These are phyloP conservation scores for Blastobasis adustella DNA, from an alignment of 2,888 invertebrate species.

Conservation along the genomic window DNA sequence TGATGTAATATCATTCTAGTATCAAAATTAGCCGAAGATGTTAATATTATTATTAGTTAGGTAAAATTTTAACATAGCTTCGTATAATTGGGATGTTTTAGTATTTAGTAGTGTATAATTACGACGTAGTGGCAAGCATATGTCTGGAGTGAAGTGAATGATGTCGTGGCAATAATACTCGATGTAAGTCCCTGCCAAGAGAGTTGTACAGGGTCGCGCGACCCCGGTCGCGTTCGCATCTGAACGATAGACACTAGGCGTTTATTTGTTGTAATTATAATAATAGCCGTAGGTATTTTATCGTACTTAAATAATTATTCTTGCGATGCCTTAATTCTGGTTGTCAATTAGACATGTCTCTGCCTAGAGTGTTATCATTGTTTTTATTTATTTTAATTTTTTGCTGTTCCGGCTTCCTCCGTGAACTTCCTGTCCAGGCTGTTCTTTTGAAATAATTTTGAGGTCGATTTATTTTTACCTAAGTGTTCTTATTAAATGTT, in stretches of 20 bases:
- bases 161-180: conserved; percentile 73
- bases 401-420: conserved; percentile 74
- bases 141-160: conserved; percentile 57
- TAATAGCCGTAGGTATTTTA: conserved; percentile 75
- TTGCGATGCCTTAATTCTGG: conserved; percentile 77
- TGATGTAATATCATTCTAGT: conserved; percentile 75
- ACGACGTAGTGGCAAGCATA: conserved; percentile 60
- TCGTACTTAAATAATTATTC: conserved; percentile 76
- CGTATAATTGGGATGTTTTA: conserved; percentile 75
- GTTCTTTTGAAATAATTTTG: conserved; percentile 76
- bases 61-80: conserved; percentile 74
- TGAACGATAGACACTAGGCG: conserved; percentile 60
- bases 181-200: conserved; percentile 57
- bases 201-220: conserved; percentile 34
- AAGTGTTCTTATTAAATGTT: conserved; percentile 78
- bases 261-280: conserved; percentile 74
- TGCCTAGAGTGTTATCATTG: conserved; percentile 74
- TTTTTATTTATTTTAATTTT: conserved; percentile 69
- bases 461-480: conserved; percentile 77
- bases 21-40: conserved; percentile 77
- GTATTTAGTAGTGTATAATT: conserved; percentile 68
- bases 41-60: conserved; percentile 74
- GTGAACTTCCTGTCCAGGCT: conserved; percentile 76
- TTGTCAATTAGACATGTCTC: conserved; percentile 76
- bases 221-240: conserved; percentile 28